A percentile compares a stretch with the other conserved stretches of the same genome.
Evolutionary conservation across 2,113 vertebrate genomes (phyloP).

Genomic region (Carollia perspicillata): DNA sequence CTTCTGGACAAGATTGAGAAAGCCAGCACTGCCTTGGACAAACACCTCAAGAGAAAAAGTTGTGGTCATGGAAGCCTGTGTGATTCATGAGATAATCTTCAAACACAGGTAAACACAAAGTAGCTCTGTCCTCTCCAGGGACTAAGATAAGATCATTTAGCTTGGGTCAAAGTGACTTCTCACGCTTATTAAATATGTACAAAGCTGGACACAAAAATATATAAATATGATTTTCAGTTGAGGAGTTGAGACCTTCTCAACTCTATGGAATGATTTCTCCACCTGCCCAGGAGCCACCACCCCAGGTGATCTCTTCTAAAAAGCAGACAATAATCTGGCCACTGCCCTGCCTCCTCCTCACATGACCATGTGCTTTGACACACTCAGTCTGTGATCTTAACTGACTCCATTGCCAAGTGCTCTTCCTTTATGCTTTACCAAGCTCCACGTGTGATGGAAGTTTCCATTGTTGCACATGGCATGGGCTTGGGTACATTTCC

Average conservation of each 20-base stretch:
- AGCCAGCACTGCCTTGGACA: too few relatives aligned
- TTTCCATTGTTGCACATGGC: not conserved
- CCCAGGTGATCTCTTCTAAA: not conserved
- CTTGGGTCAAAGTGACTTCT: not conserved
- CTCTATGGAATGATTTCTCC: too few relatives aligned
- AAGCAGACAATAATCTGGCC: too few relatives aligned
- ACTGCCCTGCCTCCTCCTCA: accelerated
- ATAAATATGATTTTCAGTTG: not conserved
- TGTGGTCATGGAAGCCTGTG: not conserved
- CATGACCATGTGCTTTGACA: accelerated
- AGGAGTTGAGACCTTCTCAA: not conserved
- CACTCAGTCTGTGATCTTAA: not conserved
- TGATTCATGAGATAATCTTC: not conserved
- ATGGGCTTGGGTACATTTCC: not conserved
- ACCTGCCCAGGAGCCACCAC: accelerated
- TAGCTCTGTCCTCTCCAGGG: not conserved
- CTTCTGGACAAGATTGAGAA: not conserved
- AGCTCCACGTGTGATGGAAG: not conserved
- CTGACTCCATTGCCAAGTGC: too few relatives aligned
- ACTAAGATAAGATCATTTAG: not conserved
- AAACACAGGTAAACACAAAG: not conserved
- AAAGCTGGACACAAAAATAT: not conserved
- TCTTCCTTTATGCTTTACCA: not conserved
- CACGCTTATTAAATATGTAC: too few relatives aligned
- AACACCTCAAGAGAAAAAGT: accelerated